These are phyloP conservation scores for Echeneis naucrates DNA, from an alignment of 2,797 vertebrate species.

Conservation along the genomic window DNA sequence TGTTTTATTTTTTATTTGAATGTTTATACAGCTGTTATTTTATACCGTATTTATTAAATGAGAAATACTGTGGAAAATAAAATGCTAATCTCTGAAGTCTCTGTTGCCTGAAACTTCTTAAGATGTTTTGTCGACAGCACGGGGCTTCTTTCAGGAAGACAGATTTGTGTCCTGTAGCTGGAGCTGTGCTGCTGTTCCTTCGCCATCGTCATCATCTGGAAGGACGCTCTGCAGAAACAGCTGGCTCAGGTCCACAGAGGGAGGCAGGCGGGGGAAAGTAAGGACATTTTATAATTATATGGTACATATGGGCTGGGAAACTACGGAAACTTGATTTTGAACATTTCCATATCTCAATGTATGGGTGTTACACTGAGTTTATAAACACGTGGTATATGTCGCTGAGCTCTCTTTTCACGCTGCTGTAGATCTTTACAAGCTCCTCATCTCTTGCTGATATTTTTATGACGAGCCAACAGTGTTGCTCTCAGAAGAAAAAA, in stretches of 20 bases:
- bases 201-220: slow-evolving; percentile 55
- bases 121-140: slow-evolving; percentile 22
- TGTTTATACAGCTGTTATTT: slow-evolving; percentile 70
- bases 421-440: too few species aligned
- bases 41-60: slow-evolving; percentile 71
- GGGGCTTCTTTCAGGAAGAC: slow-evolving; percentile 39
- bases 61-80: slow-evolving; percentile 54
- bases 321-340: slow-evolving; percentile 25
- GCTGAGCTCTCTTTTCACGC: background rate
- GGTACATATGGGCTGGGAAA: slow-evolving; percentile 43
- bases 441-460: background rate
- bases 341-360: slow-evolving; percentile 21
- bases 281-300: slow-evolving; percentile 56
- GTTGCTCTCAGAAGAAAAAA: background rate
- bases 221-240: slow-evolving; percentile 52
- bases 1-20: slow-evolving; percentile 50
- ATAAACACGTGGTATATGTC: background rate
- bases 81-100: slow-evolving; percentile 12
- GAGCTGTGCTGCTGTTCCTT: slow-evolving; percentile 38
- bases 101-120: slow-evolving; percentile 22
- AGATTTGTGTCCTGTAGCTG: slow-evolving; percentile 49
- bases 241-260: slow-evolving; percentile 61
- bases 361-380: background rate
- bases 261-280: slow-evolving; percentile 47
- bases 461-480: background rate